These are phyloP conservation scores for Tiaroga cobitis DNA, from an alignment of 2,797 vertebrate species.

Conservation along the genomic window DNA sequence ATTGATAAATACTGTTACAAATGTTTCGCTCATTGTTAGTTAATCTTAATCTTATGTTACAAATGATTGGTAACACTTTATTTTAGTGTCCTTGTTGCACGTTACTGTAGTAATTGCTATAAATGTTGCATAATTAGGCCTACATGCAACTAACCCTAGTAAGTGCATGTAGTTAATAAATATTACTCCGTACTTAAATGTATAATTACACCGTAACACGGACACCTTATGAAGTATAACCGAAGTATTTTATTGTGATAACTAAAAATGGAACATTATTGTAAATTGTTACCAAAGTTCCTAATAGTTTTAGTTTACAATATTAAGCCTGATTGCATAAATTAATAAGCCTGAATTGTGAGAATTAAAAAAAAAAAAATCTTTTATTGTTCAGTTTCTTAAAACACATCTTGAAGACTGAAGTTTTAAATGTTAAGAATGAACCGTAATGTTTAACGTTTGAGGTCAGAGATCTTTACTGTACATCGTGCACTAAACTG, in stretches of 20 bases:
- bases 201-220: too few species aligned
- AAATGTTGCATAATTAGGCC: too few species aligned
- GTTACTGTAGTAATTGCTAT: too few species aligned
- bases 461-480: background rate
- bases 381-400: background rate
- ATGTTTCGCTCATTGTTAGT: too few species aligned
- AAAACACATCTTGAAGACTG: background rate
- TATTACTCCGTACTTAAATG: too few species aligned
- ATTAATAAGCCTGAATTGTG: background rate
- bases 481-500: background rate
- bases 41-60: too few species aligned
- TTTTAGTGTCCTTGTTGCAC: too few species aligned
- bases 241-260: background rate
- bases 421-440: background rate
- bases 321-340: background rate
- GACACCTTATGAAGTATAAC: too few species aligned
- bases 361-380: background rate
- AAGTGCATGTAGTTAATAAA: too few species aligned
- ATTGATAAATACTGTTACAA: too few species aligned
- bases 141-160: too few species aligned
- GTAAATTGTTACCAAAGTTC: background rate
- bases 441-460: background rate
- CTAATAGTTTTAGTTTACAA: background rate
- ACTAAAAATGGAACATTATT: background rate
- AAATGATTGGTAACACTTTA: too few species aligned